These are phyloP conservation scores for Clarias platycephalus DNA, from an alignment of 2,797 vertebrate species.

Conservation along the genomic window DNA sequence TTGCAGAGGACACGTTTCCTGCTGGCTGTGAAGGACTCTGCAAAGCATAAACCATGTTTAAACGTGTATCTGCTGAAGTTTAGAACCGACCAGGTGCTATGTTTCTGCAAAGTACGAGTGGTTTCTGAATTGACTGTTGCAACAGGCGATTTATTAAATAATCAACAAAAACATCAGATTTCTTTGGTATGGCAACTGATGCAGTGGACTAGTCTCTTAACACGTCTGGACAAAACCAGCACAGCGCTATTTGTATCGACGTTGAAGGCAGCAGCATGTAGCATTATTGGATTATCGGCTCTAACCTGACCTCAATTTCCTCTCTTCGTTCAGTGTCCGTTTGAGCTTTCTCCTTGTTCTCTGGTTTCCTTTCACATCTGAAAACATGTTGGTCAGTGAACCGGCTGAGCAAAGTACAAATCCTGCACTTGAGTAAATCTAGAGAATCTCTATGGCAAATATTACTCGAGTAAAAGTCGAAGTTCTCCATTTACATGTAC, in stretches of 20 bases:
- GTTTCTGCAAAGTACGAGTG: background rate
- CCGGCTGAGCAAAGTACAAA: too few relatives aligned
- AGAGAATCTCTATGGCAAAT: too few relatives aligned
- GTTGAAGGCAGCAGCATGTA: background rate
- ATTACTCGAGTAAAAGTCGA: too few relatives aligned
- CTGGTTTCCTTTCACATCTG: background rate
- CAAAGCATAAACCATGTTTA: background rate
- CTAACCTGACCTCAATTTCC: background rate
- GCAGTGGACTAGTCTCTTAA: background rate
- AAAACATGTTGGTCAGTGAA: background rate
- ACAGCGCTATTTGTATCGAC: too few relatives aligned
- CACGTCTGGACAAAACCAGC: background rate
- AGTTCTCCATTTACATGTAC: too few relatives aligned
- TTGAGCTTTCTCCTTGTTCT: background rate
- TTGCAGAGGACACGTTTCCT: conserved; percentile 3
- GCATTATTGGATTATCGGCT: background rate
- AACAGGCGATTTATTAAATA: background rate
- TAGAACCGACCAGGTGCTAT: background rate
- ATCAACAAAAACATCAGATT: background rate
- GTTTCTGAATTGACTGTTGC: background rate
- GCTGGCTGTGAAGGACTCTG: background rate
- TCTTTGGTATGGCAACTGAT: background rate
- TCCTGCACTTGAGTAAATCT: too few relatives aligned
- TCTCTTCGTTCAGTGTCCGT: background rate
- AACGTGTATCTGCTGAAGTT: background rate